Evolutionary conservation across 2,113 vertebrate genomes (phyloP).

Genomic region (Eolophus roseicapilla): DNA sequence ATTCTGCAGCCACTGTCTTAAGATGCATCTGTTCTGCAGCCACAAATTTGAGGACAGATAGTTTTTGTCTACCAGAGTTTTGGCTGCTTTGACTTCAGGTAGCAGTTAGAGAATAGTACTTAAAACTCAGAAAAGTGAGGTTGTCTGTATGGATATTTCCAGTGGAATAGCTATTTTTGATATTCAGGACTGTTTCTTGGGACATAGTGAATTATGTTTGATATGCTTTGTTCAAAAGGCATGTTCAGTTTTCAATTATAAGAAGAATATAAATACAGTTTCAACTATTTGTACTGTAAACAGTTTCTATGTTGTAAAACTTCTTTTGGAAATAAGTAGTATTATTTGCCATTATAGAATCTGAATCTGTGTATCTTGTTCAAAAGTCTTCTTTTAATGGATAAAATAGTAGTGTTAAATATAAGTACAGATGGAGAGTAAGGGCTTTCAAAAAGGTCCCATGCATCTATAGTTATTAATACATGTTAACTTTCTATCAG

Average conservation of each 20-base stretch:
- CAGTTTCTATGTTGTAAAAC: background rate
- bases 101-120: background rate
- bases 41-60: background rate
- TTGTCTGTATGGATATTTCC: background rate
- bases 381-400: background rate
- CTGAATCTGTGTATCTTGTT: background rate
- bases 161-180: background rate
- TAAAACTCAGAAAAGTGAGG: background rate
- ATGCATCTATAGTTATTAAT: constrained; percentile 19
- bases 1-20: background rate
- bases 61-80: background rate
- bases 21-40: background rate
- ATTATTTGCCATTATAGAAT: background rate
- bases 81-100: background rate
- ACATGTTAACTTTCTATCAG: constrained; percentile 72
- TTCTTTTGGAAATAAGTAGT: background rate
- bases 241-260: background rate
- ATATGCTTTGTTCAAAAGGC: background rate
- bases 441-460: background rate
- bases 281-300: background rate
- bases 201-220: background rate
- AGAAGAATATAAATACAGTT: background rate
- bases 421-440: background rate
- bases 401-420: background rate
- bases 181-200: background rate